Conservation (phyloP, 2,888 invertebrate genomes). For the Netelia virgata region DNA sequence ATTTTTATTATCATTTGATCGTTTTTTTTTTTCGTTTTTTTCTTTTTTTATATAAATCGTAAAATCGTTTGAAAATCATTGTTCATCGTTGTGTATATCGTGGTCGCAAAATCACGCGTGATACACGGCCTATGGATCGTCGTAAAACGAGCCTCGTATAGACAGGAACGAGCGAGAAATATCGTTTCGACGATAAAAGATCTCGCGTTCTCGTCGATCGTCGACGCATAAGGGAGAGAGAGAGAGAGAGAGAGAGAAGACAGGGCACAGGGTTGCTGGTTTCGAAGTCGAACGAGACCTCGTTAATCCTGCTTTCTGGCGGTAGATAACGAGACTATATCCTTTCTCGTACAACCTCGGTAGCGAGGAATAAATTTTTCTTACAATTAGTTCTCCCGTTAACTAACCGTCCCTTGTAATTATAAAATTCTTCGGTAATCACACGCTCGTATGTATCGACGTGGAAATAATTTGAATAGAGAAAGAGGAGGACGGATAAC, state of each 20-base stretch:
- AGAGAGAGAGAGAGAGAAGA: background rate
- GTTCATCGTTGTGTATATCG: background rate
- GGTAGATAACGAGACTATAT: conserved; percentile 28
- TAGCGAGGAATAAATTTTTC: background rate
- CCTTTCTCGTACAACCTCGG: background rate
- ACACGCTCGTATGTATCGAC: too few species aligned
- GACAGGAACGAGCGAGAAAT: too few species aligned
- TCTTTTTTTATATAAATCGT: background rate
- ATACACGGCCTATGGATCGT: too few species aligned
- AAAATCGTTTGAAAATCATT: background rate
- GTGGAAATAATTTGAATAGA: too few species aligned
- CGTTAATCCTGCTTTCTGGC: conserved; percentile 49
- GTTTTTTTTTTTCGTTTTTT: too few species aligned
- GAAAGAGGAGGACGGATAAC: too few species aligned
- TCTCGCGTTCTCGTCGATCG: too few species aligned
- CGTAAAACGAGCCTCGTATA: too few species aligned
- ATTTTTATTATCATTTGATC: too few species aligned
- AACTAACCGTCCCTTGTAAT: conserved; percentile 21
- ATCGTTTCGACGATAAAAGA: too few species aligned
- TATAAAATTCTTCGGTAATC: background rate
- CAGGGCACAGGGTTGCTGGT: background rate
- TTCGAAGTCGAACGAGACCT: conserved; percentile 23
- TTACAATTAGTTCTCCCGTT: conserved; percentile 47
- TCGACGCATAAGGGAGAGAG: background rate
- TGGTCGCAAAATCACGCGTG: too few species aligned